These are phyloP conservation scores for Enteromius anoplus DNA, from an alignment of 2,797 vertebrate genomes.

Conservation along the genomic window DNA sequence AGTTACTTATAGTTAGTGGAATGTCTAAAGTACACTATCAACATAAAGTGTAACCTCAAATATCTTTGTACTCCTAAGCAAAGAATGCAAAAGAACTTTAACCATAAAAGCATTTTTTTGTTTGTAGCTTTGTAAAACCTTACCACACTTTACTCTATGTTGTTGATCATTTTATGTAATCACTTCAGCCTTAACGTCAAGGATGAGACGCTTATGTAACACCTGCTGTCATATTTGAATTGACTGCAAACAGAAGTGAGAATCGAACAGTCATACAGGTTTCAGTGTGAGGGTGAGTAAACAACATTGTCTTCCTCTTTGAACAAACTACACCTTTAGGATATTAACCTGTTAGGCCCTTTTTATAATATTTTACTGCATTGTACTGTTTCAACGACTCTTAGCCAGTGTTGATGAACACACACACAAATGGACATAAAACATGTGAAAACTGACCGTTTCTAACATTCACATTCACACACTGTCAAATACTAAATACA, in stretches of 20 bases:
- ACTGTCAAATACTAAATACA: background rate
- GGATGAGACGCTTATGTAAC: background rate
- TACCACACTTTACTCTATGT: background rate
- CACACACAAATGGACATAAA: constrained; percentile 14
- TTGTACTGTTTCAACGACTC: constrained; percentile 1
- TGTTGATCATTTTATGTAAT: background rate
- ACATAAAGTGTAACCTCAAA: background rate
- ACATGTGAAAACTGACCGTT: constrained; percentile 14
- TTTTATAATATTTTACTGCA: constrained; percentile 32
- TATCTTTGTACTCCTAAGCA: background rate
- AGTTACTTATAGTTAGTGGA: no score
- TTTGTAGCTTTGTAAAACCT: background rate
- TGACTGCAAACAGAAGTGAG: background rate
- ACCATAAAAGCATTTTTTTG: background rate
- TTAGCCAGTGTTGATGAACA: constrained; percentile 4
- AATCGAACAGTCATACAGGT: background rate
- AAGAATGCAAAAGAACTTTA: background rate
- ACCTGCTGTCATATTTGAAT: background rate
- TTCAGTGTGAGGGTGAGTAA: background rate
- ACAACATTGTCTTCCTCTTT: background rate
- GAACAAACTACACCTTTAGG: background rate
- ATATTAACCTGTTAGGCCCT: background rate
- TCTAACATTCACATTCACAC: constrained; percentile 1
- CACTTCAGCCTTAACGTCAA: background rate
- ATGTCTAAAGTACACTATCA: no score